These are phyloP conservation scores for Epizoanthus scotinus DNA, from an alignment of 92 coral and sea anemone species.

Conservation along the genomic window DNA sequence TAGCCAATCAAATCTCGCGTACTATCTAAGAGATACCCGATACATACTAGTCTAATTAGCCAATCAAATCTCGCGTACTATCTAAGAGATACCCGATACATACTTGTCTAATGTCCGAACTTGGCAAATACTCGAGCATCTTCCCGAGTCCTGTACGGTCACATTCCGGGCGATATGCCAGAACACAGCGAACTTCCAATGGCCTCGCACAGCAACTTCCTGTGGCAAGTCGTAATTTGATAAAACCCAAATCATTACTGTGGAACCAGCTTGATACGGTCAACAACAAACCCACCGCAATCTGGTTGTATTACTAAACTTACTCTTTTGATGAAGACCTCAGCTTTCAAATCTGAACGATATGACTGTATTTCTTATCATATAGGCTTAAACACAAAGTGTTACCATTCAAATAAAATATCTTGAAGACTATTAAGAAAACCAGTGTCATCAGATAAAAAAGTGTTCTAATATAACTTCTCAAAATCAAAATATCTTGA, in stretches of 20 bases:
- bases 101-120: slow-evolving; percentile 96
- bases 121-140: slow-evolving; percentile 88
- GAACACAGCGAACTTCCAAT: slow-evolving; percentile 92
- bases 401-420: too few species aligned
- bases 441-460: too few species aligned
- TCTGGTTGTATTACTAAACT: not conserved
- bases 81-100: not conserved
- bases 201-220: slow-evolving; percentile 82
- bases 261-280: not conserved
- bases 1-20: not conserved
- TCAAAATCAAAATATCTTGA: too few species aligned
- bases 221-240: slow-evolving; percentile 1
- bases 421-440: too few species aligned
- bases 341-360: too few species aligned
- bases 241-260: not conserved
- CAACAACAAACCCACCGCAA: not conserved
- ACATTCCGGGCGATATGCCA: slow-evolving; percentile 97
- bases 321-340: too few species aligned
- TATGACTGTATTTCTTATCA: too few species aligned
- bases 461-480: too few species aligned
- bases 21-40: too few species aligned
- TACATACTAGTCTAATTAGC: not conserved
- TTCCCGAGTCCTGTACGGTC: slow-evolving; percentile 85
- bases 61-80: not conserved
- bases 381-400: not conserved